Base-by-base conservation (phyloP, 1,140 invertebrate species). In the Drosophila mojavensis region DNA sequence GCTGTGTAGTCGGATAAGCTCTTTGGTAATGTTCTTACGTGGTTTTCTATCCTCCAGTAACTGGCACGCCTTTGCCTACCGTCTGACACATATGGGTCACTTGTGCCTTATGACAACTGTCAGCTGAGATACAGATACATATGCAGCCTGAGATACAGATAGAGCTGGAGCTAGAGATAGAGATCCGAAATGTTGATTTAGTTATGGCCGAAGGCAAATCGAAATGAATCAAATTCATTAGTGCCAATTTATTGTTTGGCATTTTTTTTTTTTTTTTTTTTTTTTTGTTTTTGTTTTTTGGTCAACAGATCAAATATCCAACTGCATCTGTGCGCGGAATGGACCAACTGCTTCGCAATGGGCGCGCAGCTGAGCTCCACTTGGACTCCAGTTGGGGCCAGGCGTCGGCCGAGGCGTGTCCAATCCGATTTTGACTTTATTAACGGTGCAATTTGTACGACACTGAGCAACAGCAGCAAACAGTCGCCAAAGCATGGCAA, bases 201-300 rank as follows among this genome's bases (percentile, higher is more conserved):
- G 83, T 79, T 88, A 70, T 78, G 71, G 75, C 83, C 75, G 76
- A 76, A 72, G 74, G 79, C 83, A 69, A 83, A 85, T 85, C 76
- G 76, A 88, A 86, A 83, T 83, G 83, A 86, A 88, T 86, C 83
- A 86, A 86, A 86, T 86, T 86, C 83, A 86, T 86, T 86, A 86
- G 83, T 75, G 83, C 30, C 75, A 83, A 86, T 86, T 86, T 88
- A 88, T 83, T 86, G 83, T 86, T 72, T 78, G 70, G 58, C 54
- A 78, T 85, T 80, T 72, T 10, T 33, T 33, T 33, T 33, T 9
- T 9, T 33, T 4, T 39, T 13, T 13, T 39, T 39, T 36, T 6
- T 33, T 33, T 33, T 33, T 33, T 39, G 13, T 36, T 6, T 33
- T 33, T 33, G 5, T 33, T 33, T 11, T 39, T 70, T 17, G 41